phyloP scores from a whole-genome alignment of 2,888 invertebrate genomes.

The Trichopoda pennipes region DNA sequence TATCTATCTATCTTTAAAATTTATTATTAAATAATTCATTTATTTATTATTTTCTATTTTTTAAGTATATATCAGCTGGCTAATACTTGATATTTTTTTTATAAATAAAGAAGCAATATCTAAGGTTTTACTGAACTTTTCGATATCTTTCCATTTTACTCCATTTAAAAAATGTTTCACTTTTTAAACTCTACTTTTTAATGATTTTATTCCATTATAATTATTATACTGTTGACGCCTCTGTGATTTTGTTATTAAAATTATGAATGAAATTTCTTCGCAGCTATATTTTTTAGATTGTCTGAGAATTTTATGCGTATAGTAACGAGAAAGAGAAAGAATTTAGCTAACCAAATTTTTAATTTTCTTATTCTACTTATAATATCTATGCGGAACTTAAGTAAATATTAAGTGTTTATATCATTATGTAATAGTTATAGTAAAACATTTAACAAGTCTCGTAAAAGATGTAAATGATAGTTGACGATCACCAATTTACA shows the following conservation, averaged over 20 bases:
- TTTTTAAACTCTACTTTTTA: too few species aligned
- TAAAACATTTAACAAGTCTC: constrained; percentile 39
- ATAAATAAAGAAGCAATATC: too few species aligned
- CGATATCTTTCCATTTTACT: too few species aligned
- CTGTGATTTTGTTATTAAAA: not conserved
- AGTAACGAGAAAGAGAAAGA: constrained; percentile 30
- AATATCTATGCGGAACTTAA: constrained; percentile 62
- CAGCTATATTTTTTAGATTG: constrained; percentile 13
- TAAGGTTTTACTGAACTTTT: too few species aligned
- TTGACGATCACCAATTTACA: constrained; percentile 55
- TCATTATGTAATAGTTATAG: constrained; percentile 55
- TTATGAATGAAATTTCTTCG: constrained; percentile 41
- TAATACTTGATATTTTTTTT: too few species aligned
- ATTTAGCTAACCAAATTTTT: constrained; percentile 35
- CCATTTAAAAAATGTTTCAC: too few species aligned
- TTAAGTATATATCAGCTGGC: too few species aligned
- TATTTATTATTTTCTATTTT: too few species aligned
- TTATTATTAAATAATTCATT: too few species aligned
- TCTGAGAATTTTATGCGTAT: constrained; percentile 29
- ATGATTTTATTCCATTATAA: not conserved
- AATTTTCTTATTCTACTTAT: constrained; percentile 43
- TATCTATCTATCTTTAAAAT: too few species aligned
- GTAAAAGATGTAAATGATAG: constrained; percentile 33
- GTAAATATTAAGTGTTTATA: constrained; percentile 42
- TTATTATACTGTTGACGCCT: not conserved